A percentile compares a stretch with the other conserved stretches of the same genome.
phyloP scores from a whole-genome alignment of 92 coral and sea anemone genomes.

The Pocillopora meandrina region DNA sequence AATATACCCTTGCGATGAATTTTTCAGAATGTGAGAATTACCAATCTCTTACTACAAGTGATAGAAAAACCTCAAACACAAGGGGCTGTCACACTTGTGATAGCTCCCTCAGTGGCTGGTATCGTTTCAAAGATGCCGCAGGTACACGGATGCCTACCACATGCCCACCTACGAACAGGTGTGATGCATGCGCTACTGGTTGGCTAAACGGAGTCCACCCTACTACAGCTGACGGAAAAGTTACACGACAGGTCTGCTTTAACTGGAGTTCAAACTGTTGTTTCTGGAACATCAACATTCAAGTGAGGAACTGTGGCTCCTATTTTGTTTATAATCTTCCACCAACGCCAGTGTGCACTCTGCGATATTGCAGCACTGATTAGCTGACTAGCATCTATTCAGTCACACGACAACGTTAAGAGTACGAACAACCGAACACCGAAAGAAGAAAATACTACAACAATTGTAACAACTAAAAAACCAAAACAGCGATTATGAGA shows the following conservation, averaged over 20 bases:
- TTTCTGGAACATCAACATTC: neutral
- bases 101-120: neutral
- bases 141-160: constrained; percentile 6
- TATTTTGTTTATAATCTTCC: constrained; percentile 1
- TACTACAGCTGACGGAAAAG: neutral
- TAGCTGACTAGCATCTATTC: neutral
- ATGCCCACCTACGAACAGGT: neutral
- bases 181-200: neutral
- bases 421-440: too few relatives aligned
- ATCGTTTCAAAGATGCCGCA: constrained; percentile 20
- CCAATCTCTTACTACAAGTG: constrained; percentile 8
- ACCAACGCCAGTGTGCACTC: neutral
- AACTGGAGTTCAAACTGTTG: neutral
- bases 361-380: constrained; percentile 4
- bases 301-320: constrained; percentile 17
- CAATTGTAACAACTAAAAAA: too few relatives aligned
- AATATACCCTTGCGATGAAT: too few relatives aligned
- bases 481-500: too few relatives aligned
- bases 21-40: neutral
- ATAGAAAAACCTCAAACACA: constrained; percentile 38
- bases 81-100: neutral
- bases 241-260: neutral
- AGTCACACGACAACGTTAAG: too few relatives aligned
- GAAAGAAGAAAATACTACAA: too few relatives aligned
- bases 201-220: constrained; percentile 5